Base-by-base conservation (phyloP, 2,888 invertebrate genomes). In the Pandemis heparana region DNA sequence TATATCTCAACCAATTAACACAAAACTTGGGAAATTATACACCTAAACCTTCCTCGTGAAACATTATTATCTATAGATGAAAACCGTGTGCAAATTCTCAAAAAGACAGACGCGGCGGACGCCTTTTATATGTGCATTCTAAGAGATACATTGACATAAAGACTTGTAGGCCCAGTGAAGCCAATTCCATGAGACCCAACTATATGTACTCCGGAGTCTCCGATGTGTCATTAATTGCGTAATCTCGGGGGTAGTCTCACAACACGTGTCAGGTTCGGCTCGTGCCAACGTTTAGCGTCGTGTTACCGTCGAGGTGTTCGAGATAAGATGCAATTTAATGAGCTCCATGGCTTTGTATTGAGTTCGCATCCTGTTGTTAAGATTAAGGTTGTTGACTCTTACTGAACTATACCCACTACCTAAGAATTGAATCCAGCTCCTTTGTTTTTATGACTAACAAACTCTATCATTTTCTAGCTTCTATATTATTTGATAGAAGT, bases 241-340 rank as follows among this genome's bases (percentile, higher is more conserved):
- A 32, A 53, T 53, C 53, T 53, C 18, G 86, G 83, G 56, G 91
- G 89, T 89, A 89, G 87, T 83, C 82, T 79, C 81, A 79, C 63
- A 84, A 12, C 43, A 12, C 43, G 87, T 85, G 85, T 88, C 87
- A 75, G 77, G 79, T 89, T 75, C 80, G 78, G 87, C 90, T 86
- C 91, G 90, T 90, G 90, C 89, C 83, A 78, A 75, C 75, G 79
- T 83, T 75, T 76, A 43, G 77, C 82, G 74, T 87, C 86, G 69
- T 60, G 79, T 87, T 82, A 82, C 85, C 77, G 77, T 77, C 77
- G 71, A 69, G 78, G 79, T 74, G 41, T 39, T 14, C 75, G 78
- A 79, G 81, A 81, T 82, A 77, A 76, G 74, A 70, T 70, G 71
- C 63, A 71, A 73, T 77, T 79, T 75, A 77, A 72, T 64, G 73